Conservation (phyloP, 2,888 invertebrate species). For the Odontocerum albicorne region DNA sequence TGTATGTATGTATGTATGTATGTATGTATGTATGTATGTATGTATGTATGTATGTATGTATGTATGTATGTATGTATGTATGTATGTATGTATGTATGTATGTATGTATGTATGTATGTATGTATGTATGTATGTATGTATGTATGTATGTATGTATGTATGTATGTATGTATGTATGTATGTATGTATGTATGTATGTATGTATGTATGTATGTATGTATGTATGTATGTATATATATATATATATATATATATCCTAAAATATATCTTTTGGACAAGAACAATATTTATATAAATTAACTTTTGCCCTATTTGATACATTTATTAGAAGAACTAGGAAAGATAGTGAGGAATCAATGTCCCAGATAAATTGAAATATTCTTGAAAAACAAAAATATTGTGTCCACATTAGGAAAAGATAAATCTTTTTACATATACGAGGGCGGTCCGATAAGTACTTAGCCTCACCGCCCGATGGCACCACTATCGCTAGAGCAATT, state of each 20-base stretch:
- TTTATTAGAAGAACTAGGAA: no score
- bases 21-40: background rate
- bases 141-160: background rate
- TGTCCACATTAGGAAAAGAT: no score
- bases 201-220: background rate
- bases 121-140: background rate
- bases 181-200: background rate
- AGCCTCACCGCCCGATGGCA: no score
- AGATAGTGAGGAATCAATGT: no score
- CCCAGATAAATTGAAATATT: no score
- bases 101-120: background rate
- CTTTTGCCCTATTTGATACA: no score
- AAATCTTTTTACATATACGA: no score
- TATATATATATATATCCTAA: background rate
- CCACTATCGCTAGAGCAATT: no score
- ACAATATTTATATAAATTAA: no score
- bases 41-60: background rate
- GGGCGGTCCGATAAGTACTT: no score
- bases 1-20: background rate
- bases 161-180: background rate
- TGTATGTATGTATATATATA: background rate
- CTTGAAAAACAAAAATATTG: no score
- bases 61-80: background rate
- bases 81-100: background rate
- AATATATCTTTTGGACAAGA: background rate